Evolutionary conservation across 2,113 vertebrate species (phyloP).

Genomic region (Brachypodius melanocephalos): DNA sequence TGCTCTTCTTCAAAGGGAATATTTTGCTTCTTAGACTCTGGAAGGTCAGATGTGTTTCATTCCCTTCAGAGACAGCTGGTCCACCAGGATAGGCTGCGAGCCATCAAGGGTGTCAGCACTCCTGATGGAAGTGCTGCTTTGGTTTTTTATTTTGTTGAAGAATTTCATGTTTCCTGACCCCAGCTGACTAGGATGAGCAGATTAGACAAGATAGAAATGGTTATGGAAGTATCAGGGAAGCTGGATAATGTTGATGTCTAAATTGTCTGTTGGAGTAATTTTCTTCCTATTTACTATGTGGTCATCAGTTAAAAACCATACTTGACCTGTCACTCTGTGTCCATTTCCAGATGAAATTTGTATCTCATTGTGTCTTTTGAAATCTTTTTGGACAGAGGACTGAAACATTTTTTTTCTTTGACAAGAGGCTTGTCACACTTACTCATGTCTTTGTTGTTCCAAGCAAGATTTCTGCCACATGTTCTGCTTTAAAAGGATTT

Average conservation of each 20-base stretch:
- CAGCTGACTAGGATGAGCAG: background rate
- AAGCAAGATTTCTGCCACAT: slow-evolving; percentile 17
- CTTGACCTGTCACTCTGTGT: slow-evolving; percentile 12
- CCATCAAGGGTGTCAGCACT: background rate
- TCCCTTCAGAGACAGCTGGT: background rate
- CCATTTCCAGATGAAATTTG: background rate
- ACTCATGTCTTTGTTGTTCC: background rate
- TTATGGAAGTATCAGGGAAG: background rate
- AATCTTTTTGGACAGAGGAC: slow-evolving; percentile 20
- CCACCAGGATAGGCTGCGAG: background rate
- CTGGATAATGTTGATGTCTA: background rate
- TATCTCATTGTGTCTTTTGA: background rate
- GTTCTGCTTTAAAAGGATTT: slow-evolving; percentile 9
- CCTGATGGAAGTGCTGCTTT: background rate
- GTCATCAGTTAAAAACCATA: slow-evolving; percentile 32
- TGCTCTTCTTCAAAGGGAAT: background rate
- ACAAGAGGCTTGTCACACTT: slow-evolving; percentile 11
- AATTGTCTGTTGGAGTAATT: background rate
- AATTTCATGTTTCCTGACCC: background rate
- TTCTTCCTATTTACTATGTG: background rate
- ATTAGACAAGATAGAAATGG: background rate
- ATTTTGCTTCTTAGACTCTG: background rate
- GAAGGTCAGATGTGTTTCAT: background rate
- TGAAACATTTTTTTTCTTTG: background rate
- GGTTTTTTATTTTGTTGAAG: background rate